These are phyloP conservation scores for Podotricha telesiphe DNA, from an alignment of 2,888 invertebrate genomes.

Conservation along the genomic window DNA sequence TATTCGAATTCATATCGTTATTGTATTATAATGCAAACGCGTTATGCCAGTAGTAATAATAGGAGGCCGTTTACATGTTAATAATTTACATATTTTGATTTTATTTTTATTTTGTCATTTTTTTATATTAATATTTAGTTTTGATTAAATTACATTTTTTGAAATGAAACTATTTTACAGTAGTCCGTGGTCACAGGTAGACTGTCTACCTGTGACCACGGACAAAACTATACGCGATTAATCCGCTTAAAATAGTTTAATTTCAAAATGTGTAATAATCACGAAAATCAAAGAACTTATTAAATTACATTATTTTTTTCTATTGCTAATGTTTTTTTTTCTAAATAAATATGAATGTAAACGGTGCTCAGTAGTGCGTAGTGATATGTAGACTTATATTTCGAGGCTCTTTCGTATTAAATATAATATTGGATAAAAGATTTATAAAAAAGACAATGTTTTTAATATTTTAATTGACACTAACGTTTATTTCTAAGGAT, in stretches of 20 bases:
- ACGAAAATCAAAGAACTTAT: no score
- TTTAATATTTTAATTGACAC: conserved; percentile 45
- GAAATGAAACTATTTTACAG: no score
- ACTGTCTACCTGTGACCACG: no score
- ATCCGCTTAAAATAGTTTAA: no score
- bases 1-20: conserved; percentile 81
- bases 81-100: not conserved
- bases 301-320: not conserved
- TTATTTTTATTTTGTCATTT: not conserved
- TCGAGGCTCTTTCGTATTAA: conserved; percentile 68
- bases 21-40: conserved; percentile 76
- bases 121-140: not conserved
- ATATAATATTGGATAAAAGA: conserved; percentile 51
- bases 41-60: conserved; percentile 27
- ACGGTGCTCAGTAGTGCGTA: conserved; percentile 54
- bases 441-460: conserved; percentile 60
- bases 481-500: conserved; percentile 54
- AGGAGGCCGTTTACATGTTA: conserved; percentile 41
- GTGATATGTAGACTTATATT: conserved; percentile 64
- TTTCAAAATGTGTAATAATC: no score
- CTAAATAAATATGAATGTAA: conserved; percentile 30
- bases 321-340: not conserved
- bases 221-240: no score
- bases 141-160: no score
- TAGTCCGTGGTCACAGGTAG: no score